Evolutionary conservation across 2,797 vertebrate genomes (phyloP).

Genomic region (Chelidonichthys spinosus): DNA sequence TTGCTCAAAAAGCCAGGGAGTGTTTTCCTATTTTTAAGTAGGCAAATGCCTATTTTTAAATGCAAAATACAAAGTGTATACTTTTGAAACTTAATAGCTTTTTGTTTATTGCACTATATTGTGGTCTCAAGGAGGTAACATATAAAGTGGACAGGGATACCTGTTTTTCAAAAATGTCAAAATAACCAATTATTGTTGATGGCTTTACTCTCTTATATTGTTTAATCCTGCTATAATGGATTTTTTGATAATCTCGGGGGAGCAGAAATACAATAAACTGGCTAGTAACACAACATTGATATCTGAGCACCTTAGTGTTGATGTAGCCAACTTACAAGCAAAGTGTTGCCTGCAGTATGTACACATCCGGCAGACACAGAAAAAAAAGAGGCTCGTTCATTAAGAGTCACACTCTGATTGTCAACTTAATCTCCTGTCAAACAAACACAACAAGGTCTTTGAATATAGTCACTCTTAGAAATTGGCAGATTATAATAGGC

Average conservation of each 20-base stretch:
- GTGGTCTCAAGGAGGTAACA: neutral
- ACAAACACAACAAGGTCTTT: neutral
- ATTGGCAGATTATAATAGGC: neutral
- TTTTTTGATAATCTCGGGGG: neutral
- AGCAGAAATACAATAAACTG: neutral
- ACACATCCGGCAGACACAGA: neutral
- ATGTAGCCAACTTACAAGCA: neutral
- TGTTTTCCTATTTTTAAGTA: neutral
- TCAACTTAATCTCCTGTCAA: neutral
- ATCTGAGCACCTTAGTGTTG: neutral
- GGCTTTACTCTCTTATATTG: neutral
- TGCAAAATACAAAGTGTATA: neutral
- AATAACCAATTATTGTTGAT: too few relatives aligned
- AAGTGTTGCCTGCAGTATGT: neutral
- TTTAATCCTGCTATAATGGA: too few relatives aligned
- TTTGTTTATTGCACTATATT: neutral
- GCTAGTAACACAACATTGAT: neutral
- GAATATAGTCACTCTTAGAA: neutral
- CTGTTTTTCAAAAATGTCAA: too few relatives aligned
- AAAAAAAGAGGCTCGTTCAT: neutral
- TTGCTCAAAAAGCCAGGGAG: conserved; percentile 20
- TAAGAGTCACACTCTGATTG: neutral
- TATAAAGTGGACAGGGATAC: too few relatives aligned
- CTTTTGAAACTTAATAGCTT: neutral
- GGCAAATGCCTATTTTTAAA: neutral